A percentile compares a stretch with the other conserved stretches of the same genome.
Evolutionary conservation across 1,140 invertebrate species (phyloP).

Genomic region (Drosophila repleta): DNA sequence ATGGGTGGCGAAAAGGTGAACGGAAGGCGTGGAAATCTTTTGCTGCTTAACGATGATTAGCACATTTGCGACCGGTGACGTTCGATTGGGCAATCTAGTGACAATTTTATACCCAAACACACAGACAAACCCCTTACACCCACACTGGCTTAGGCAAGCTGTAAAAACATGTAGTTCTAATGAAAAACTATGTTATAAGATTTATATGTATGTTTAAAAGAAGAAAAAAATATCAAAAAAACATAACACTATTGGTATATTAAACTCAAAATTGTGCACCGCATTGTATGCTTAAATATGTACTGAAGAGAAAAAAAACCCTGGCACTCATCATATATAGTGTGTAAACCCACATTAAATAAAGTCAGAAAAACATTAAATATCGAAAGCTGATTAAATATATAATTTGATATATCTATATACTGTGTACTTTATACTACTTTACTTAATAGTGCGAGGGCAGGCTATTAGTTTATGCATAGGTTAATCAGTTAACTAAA

Average conservation of each 20-base stretch:
- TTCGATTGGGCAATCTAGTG: conserved; percentile 32
- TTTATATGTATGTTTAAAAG: conserved; percentile 48
- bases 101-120: conserved; percentile 23
- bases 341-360: conserved; percentile 7
- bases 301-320: background rate
- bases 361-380: conserved; percentile 19
- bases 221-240: conserved; percentile 11
- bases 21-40: conserved; percentile 12
- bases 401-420: conserved; percentile 10
- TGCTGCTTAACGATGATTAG: conserved; percentile 37
- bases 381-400: conserved; percentile 15
- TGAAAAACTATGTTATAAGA: conserved; percentile 30
- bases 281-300: conserved; percentile 25
- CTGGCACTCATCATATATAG: conserved; percentile 16
- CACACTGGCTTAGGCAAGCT: conserved; percentile 30
- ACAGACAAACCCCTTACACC: conserved; percentile 1
- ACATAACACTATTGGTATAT: conserved; percentile 11
- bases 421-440: conserved; percentile 6
- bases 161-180: conserved; percentile 41
- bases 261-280: conserved; percentile 30
- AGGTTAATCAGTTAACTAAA: background rate
- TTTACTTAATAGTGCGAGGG: conserved; percentile 1
- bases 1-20: background rate
- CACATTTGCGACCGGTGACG: conserved; percentile 24
- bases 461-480: background rate